Evolutionary conservation across 92 coral and sea anemone genomes (phyloP).

Genomic region (Zoanthus sansibaricus): DNA sequence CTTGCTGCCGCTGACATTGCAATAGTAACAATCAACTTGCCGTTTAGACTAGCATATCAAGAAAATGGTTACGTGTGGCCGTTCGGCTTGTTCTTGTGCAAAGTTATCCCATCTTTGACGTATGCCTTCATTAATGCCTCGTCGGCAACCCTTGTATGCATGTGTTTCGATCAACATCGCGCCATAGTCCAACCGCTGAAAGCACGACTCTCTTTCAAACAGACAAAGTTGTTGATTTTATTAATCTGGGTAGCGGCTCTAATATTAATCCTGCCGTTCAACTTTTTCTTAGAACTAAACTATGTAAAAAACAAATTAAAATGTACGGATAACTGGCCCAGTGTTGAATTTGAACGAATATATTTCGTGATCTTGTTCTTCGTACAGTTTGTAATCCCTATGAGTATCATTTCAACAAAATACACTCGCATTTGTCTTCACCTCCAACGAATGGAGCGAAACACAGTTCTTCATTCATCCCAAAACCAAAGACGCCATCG

Average conservation of each 20-base stretch:
- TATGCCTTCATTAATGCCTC: constrained; percentile 88
- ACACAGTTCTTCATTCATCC: constrained; percentile 27
- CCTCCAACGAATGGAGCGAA: constrained; percentile 43
- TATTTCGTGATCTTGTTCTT: constrained; percentile 76
- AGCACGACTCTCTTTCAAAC: constrained; percentile 65
- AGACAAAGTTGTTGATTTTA: constrained; percentile 62
- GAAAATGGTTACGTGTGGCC: constrained; percentile 93
- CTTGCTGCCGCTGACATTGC: constrained; percentile 95
- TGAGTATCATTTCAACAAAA: constrained; percentile 71
- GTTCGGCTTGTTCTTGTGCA: constrained; percentile 84
- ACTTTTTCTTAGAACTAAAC: constrained; percentile 66
- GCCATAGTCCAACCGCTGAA: constrained; percentile 70
- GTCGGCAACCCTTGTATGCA: constrained; percentile 79
- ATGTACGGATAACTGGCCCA: constrained; percentile 93
- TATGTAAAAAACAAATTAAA: constrained; percentile 62
- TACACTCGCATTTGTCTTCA: constrained; percentile 72
- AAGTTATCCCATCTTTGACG: constrained; percentile 81
- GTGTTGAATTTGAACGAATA: constrained; percentile 68
- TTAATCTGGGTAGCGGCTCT: constrained; percentile 72
- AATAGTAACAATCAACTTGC: constrained; percentile 80
- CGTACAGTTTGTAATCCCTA: constrained; percentile 80
- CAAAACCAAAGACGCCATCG: constrained; percentile 58
- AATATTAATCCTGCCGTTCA: constrained; percentile 73
- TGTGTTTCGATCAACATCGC: constrained; percentile 79
- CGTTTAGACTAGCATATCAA: constrained; percentile 90